These are phyloP conservation scores for Pao palembangensis DNA, from an alignment of 2,113 vertebrate genomes.

Conservation along the genomic window DNA sequence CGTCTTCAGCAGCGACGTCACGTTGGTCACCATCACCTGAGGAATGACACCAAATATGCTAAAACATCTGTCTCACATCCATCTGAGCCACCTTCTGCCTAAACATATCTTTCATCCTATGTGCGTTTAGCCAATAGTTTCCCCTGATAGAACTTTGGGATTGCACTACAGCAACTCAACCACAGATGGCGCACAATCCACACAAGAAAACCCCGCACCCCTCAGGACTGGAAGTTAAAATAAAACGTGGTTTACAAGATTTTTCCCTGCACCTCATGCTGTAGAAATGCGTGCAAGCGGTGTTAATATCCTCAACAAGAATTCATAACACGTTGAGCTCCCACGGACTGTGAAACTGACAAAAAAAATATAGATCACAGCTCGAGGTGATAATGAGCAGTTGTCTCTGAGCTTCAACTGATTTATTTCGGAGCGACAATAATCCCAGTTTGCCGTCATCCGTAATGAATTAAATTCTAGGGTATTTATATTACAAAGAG, in stretches of 20 bases:
- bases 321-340: background rate
- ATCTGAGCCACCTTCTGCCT: no score
- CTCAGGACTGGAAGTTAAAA: background rate
- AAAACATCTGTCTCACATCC: background rate
- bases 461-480: background rate
- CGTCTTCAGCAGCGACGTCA: conserved; percentile 95
- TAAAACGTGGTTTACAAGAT: background rate
- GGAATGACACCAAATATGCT: background rate
- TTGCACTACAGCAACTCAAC: conserved; percentile 12
- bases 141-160: background rate
- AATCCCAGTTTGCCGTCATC: conserved; percentile 17
- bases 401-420: background rate
- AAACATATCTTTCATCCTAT: no score
- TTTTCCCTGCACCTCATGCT: background rate
- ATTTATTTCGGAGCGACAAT: conserved; percentile 15
- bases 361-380: conserved; percentile 1
- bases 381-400: conserved; percentile 45
- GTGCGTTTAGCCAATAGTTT: no score
- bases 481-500: conserved; percentile 1
- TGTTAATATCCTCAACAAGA: conserved; percentile 8
- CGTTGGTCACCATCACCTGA: conserved; percentile 98
- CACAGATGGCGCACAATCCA: conserved; percentile 34
- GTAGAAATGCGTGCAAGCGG: background rate
- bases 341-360: conserved; percentile 12
- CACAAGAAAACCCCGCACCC: background rate